Conservation (phyloP, 2,888 invertebrate genomes). For the Ophion obscuratus region DNA sequence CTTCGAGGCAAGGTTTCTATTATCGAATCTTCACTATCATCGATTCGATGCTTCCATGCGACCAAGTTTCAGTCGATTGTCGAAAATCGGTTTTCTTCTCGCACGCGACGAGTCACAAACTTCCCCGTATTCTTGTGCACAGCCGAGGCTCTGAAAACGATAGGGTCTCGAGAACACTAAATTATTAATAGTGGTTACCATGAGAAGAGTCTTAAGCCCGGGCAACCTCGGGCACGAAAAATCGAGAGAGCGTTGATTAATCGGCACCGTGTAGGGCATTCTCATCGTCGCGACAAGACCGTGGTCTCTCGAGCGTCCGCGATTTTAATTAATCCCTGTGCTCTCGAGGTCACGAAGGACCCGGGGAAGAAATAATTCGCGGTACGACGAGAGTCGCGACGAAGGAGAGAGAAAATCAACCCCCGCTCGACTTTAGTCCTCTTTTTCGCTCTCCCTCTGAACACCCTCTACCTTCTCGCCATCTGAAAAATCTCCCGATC, state of each 20-base stretch:
- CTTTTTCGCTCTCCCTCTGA: neutral
- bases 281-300: slow-evolving; percentile 48
- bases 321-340: slow-evolving; percentile 78
- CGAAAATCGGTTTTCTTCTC: slow-evolving; percentile 26
- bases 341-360: slow-evolving; percentile 57
- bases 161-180: slow-evolving; percentile 68
- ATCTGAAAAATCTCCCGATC: slow-evolving; percentile 37
- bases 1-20: too few species aligned
- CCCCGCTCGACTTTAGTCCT: slow-evolving; percentile 45
- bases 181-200: slow-evolving; percentile 77
- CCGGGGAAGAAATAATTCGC: slow-evolving; percentile 60
- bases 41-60: too few species aligned
- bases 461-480: neutral
- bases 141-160: slow-evolving; percentile 29
- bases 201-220: slow-evolving; percentile 30
- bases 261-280: slow-evolving; percentile 65
- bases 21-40: too few species aligned
- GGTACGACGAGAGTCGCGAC: slow-evolving; percentile 52
- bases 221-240: slow-evolving; percentile 66
- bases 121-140: slow-evolving; percentile 15
- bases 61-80: neutral
- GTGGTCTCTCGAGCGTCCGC: slow-evolving; percentile 70
- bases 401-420: slow-evolving; percentile 26
- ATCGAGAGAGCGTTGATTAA: slow-evolving; percentile 78
- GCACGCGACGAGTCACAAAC: neutral